phyloP scores from a whole-genome alignment of 2,888 invertebrate species.

The Epirrhoe tristata region DNA sequence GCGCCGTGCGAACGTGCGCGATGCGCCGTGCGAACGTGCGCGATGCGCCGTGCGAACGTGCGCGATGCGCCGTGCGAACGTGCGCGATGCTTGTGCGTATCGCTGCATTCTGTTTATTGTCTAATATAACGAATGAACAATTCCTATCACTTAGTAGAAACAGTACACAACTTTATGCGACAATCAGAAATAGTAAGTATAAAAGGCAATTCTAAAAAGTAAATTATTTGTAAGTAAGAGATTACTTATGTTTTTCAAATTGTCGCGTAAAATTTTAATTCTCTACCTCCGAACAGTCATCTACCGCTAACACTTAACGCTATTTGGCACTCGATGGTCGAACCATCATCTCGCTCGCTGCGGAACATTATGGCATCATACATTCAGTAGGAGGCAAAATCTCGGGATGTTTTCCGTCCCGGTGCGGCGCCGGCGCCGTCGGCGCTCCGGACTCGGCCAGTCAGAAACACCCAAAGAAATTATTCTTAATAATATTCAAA shows the following conservation, averaged over 20 bases:
- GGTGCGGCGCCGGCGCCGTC: too few species aligned
- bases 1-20: constrained; percentile 15
- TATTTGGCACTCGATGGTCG: constrained; percentile 21
- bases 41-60: constrained; percentile 7
- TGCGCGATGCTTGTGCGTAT: constrained; percentile 44
- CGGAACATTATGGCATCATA: constrained; percentile 14
- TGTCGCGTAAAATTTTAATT: constrained; percentile 9
- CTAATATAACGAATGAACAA: constrained; percentile 43
- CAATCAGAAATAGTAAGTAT: constrained; percentile 21
- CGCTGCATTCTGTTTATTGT: constrained; percentile 52
- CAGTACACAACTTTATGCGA: constrained; percentile 23
- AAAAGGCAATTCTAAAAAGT: constrained; percentile 3
- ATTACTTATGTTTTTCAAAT: constrained; percentile 3
- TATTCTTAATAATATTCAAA: background rate
- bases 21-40: too few species aligned
- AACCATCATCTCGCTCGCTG: constrained; percentile 11
- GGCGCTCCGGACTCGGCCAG: background rate
- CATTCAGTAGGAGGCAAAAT: background rate
- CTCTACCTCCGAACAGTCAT: background rate
- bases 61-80: background rate
- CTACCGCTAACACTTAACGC: constrained; percentile 29
- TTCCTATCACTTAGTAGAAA: constrained; percentile 15
- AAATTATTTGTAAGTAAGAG: background rate
- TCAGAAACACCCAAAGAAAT: background rate
- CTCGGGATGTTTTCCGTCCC: background rate